Base-by-base conservation (phyloP, 2,113 vertebrate genomes). In the Acanthochromis polyacanthus region DNA sequence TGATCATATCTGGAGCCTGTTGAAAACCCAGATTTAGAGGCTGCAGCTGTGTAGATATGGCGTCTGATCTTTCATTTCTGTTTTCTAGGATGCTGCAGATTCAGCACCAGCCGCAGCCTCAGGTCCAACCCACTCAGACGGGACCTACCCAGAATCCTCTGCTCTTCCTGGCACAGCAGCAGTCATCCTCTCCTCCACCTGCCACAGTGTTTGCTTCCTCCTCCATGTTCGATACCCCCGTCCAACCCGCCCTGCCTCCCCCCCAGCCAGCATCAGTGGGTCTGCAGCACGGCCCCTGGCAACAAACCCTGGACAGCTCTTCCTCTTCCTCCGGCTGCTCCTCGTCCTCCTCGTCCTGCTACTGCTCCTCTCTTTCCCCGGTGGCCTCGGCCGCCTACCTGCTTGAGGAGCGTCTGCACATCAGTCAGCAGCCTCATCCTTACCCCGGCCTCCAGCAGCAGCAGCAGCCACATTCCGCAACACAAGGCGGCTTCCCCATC, bases 41-140 rank as follows among this genome's bases (percentile, higher is more conserved):
- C 6, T 36, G 8, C 8, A 36, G 40, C 14, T 12, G 11, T 43
- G 10, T 32, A 8, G 30, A 63, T 19, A 28, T 3, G 48, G 7
- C 55, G 19, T 75, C 32, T 56, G 40, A 75, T 46, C 10, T 38
- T 82, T 59, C 82, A 20, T 45, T 56, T 78, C 11, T 80, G 1
- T 89, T 83, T 84, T 88, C 57, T 87, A 99, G 97, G 91, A 95
- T 98, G 95, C 95, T 99, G n/a, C 97, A 98, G 93, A 94, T 97
- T 63, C 96, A 97, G 88, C 96, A 98, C 82, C 94, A 94, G 68
- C 85, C 81, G 2, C 95, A 95, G 76, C 88, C 89, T 78, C 93
- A 91, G 83, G 83, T 90, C 79, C 91, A 90, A 62, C 58, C 87
- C 4, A 14, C 89, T 38, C 90, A 83, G 69, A 40, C 86, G 12